Conservation (phyloP, 2,888 invertebrate species). For the Acheta domesticus region DNA sequence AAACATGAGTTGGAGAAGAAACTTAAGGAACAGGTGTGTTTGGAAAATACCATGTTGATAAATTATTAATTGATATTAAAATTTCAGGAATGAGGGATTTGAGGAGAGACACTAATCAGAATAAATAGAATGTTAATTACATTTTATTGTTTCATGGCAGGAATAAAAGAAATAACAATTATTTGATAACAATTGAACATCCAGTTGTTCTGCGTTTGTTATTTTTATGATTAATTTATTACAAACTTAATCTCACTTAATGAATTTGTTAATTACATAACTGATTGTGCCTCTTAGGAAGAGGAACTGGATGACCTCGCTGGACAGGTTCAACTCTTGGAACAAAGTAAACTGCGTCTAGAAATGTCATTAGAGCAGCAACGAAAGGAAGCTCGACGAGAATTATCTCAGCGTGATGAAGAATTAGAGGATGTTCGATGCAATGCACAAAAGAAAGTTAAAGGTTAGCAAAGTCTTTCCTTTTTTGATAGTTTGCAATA, state of each 20-base stretch:
- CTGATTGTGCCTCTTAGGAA: slow-evolving; percentile 53
- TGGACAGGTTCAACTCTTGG: slow-evolving; percentile 67
- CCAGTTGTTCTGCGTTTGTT: too few relatives aligned
- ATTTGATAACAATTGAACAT: too few relatives aligned
- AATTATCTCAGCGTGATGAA: slow-evolving; percentile 86
- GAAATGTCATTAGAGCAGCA: slow-evolving; percentile 93
- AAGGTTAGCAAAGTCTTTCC: slow-evolving; percentile 53
- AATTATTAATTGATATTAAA: too few relatives aligned
- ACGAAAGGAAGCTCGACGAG: slow-evolving; percentile 84
- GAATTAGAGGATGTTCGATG: slow-evolving; percentile 90
- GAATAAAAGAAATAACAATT: too few relatives aligned
- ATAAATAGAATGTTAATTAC: neutral
- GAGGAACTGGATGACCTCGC: slow-evolving; percentile 95
- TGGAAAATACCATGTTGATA: neutral
- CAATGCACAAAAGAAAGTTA: slow-evolving; percentile 87
- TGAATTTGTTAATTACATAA: neutral
- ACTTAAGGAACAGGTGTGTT: slow-evolving; percentile 63
- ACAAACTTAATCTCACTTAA: neutral
- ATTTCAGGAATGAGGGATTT: too few relatives aligned
- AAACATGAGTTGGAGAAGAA: slow-evolving; percentile 86
- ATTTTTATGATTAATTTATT: too few relatives aligned
- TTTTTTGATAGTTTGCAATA: neutral
- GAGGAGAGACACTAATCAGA: too few relatives aligned
- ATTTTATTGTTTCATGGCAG: neutral
- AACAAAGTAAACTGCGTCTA: slow-evolving; percentile 86